Evolutionary conservation across 2,113 vertebrate species (phyloP), one percentile per base, ranked within the genome.

Genomic region (Climacteris rufus): DNA sequence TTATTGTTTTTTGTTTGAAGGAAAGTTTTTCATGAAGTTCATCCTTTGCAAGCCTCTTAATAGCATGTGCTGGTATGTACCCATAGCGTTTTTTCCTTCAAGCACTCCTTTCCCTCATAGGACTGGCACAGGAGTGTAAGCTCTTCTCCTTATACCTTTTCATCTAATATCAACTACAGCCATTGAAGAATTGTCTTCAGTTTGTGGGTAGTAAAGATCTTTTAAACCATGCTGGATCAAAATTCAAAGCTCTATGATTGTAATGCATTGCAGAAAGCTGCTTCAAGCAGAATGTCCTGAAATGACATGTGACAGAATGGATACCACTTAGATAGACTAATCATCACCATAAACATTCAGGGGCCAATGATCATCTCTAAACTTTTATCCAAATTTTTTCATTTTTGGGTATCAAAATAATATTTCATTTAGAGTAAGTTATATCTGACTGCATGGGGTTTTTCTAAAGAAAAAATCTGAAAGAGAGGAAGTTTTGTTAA

Each of bases 241-340:
- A 78, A 47, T 65, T 75, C 54, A 91, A 78, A 91, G 13, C 16
- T 66, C 6, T 45, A 8, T 7, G 4, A 7, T 52, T 56, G 37
- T 25, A 75, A 64, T 18, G 13, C 5, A 40, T 25, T 83, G 49
- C 61, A 85, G 39, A 89, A 57, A 20, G 5, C 19, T 54, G 14
- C 69, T 94, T 82, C 49, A 87, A 64, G 45, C 6, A 71, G 59
- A 87, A 71, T 68, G 61, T 54, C 27, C 39, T 64, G 22, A 85
- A 79, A 19, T 42, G 59, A 28, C 28, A 80, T 28, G 20, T 66
- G 25, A 57, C 19, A 83, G 40, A 89, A 85, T 15, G 7, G 17
- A 30, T 76, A 25, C 13, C 3, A 66, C 76, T 95, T 79, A 87
- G 31, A 88, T 87, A 93, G 20, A 28, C 82, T 93, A 82, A 87